These are phyloP conservation scores for Parelbella ahira DNA, from an alignment of 2,888 invertebrate genomes.

Conservation along the genomic window DNA sequence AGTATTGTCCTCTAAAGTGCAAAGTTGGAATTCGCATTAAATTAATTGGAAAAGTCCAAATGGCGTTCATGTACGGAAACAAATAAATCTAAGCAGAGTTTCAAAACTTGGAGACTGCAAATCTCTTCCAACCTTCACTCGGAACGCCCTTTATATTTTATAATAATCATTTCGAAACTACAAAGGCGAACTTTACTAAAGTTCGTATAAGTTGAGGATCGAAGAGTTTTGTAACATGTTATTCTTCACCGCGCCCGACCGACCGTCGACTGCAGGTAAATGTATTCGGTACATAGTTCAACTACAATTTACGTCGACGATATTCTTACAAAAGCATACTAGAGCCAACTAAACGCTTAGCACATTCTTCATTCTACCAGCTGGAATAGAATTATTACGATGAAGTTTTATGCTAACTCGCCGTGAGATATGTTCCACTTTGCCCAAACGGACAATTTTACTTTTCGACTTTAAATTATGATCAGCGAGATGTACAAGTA, in stretches of 20 bases:
- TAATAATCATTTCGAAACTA: constrained; percentile 35
- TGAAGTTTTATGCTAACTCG: constrained; percentile 10
- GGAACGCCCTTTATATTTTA: constrained; percentile 35
- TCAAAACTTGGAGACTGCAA: constrained; percentile 41
- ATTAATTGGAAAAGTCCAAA: constrained; percentile 25
- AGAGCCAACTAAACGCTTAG: constrained; percentile 7
- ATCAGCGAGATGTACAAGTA: constrained; percentile 1
- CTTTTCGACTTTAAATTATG: constrained; percentile 12
- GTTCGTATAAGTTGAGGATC: constrained; percentile 31
- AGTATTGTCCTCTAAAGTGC: no score
- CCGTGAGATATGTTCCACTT: constrained; percentile 18
- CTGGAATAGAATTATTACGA: constrained; percentile 12
- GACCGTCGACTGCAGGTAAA: constrained; percentile 9
- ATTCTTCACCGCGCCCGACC: constrained; percentile 17
- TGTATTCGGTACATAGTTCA: constrained; percentile 20
- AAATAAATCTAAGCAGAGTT: constrained; percentile 48
- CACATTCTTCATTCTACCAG: constrained; percentile 8
- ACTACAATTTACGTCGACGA: constrained; percentile 25
- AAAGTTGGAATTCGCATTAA: constrained; percentile 8
- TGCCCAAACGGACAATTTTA: constrained; percentile 12
- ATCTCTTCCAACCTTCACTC: constrained; percentile 36
- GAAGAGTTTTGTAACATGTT: constrained; percentile 28
- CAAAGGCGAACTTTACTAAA: constrained; percentile 28
- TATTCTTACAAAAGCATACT: constrained; percentile 14
- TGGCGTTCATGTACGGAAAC: constrained; percentile 39